Conservation (phyloP, 2,113 vertebrate genomes). For the Herpetotheres cachinnans region DNA sequence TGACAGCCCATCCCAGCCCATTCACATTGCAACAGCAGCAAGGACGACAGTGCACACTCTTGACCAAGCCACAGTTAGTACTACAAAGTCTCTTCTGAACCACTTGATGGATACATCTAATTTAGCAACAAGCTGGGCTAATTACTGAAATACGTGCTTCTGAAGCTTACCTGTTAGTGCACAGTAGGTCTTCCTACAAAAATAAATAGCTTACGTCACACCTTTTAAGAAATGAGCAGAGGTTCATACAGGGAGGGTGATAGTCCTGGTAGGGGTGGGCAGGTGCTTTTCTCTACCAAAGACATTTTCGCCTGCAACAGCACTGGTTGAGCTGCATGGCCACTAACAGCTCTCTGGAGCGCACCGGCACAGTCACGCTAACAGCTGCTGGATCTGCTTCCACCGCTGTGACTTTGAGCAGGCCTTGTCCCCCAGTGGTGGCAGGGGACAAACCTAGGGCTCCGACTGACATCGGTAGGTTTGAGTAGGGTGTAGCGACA, state of each 20-base stretch:
- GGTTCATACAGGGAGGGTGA: background rate
- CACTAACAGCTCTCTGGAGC: background rate
- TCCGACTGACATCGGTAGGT: background rate
- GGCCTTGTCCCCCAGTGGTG: background rate
- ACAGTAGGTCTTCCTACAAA: background rate
- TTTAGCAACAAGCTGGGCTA: background rate
- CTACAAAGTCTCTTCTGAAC: background rate
- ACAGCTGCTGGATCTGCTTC: background rate
- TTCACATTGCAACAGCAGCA: background rate
- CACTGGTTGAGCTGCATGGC: accelerated
- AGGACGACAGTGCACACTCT: accelerated
- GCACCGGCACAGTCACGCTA: background rate
- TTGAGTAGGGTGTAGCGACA: background rate
- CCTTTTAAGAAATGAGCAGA: background rate
- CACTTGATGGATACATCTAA: background rate
- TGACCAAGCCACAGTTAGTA: background rate
- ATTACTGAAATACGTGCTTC: background rate
- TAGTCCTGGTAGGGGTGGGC: background rate
- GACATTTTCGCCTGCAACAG: accelerated
- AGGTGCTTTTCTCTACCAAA: background rate
- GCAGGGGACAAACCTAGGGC: background rate
- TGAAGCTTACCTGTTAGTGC: background rate
- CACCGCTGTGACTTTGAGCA: background rate
- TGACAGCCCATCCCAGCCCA: background rate
- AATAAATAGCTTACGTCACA: background rate